Conservation (phyloP, 2,888 invertebrate genomes). For the Ganaspis brasiliensis region DNA sequence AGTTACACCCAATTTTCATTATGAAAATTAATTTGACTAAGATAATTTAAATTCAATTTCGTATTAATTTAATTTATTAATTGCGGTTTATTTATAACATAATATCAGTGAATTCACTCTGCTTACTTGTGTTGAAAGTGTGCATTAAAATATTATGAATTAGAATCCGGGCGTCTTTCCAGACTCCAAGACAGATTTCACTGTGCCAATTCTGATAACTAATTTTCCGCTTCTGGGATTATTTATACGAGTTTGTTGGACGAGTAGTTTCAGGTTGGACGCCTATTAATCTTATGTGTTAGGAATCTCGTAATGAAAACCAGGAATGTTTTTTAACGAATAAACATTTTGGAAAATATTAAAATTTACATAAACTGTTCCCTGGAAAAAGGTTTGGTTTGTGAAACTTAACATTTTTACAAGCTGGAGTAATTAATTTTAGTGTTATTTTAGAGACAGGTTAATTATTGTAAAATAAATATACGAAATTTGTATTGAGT, state of each 20-base stretch:
- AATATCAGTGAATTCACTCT: too few relatives aligned
- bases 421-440: too few relatives aligned
- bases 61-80: too few relatives aligned
- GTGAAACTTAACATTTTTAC: neutral
- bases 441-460: too few relatives aligned
- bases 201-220: slow-evolving; percentile 62
- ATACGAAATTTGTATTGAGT: too few relatives aligned
- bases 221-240: slow-evolving; percentile 65
- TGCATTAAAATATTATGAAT: slow-evolving; percentile 1
- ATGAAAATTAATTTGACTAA: too few relatives aligned
- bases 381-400: too few relatives aligned
- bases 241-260: slow-evolving; percentile 54
- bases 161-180: slow-evolving; percentile 49
- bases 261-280: slow-evolving; percentile 55
- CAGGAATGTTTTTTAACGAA: neutral
- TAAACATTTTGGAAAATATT: neutral
- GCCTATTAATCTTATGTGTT: slow-evolving; percentile 12
- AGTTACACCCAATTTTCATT: too few relatives aligned
- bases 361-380: neutral
- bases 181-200: slow-evolving; percentile 57
- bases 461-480: too few relatives aligned
- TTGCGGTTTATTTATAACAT: too few relatives aligned
- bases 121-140: neutral
- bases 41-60: too few relatives aligned
- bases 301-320: slow-evolving; percentile 28